Evolutionary conservation across 2,888 invertebrate genomes (phyloP), one percentile per base, ranked within the genome.

Genomic region (Phyto melanocephala): DNA sequence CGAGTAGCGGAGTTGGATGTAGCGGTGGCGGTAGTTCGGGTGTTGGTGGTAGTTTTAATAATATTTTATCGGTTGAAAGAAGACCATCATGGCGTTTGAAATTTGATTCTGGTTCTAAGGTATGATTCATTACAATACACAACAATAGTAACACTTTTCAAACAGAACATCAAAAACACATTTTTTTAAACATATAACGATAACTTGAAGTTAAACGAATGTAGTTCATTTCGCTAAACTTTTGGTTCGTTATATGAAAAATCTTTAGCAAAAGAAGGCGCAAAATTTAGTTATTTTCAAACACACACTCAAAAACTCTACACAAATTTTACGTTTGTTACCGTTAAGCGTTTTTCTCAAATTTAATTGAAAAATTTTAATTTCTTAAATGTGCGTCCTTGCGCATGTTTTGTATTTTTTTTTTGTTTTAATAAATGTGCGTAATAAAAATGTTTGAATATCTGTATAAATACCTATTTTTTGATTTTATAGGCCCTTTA

Each of bases 11-110:
- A 47, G 40, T 15, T 20, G 50, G 52, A 10, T 24, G 8, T 4
- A 24, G 56, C 47, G 45, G 22, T 63, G 17, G 63, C 71, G 63
- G 13, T 11, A 33, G 62, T 24, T 45, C 35, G n/a, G 40, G 75
- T 75, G 74, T 63, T 22, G 56, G 52, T 62, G 52, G 80, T 76
- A 80, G 79, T 74, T 56, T 74, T 78, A 79, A 42, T 77, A 75
- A 71, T 75, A 75, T 60, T 84, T 60, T 81, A 84, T 85, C 88
- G 81, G 89, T 90, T 40, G 97, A 97, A 92, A 94, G 97, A 87
- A 95, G 97, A 89, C 97, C 97, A 50, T 97, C 97, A 87, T 97
- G 97, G 97, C 94, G 97, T 91, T 93, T 97, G 89, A 94, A 95
- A 91, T 95, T 97, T 92, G 97, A 97, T 93, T 95, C 96, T 92